These are phyloP conservation scores for Fulmarus glacialis DNA, from an alignment of 2,113 vertebrate species.

Conservation along the genomic window DNA sequence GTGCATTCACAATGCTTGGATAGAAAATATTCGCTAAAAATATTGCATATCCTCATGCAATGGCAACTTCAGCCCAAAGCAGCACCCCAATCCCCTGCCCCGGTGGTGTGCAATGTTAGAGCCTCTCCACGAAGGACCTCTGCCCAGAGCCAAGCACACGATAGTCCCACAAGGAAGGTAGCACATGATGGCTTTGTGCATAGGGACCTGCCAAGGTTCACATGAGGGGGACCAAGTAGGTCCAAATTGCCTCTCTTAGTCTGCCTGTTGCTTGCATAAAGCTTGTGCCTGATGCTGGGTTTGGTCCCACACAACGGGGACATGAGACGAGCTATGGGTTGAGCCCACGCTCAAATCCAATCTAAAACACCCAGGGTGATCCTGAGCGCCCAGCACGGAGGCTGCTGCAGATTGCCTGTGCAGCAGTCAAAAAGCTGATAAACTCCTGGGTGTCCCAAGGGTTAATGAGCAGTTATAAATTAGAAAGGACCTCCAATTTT, in stretches of 20 bases:
- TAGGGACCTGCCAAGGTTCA: not conserved
- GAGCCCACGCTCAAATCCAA: not conserved
- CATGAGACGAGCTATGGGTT: fast-evolving
- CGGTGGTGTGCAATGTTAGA: not conserved
- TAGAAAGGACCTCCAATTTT: not conserved
- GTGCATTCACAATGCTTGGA: not conserved
- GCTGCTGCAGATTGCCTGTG: not conserved
- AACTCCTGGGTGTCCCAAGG: not conserved
- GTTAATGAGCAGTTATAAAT: not conserved
- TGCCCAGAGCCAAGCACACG: not conserved
- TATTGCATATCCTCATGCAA: not conserved
- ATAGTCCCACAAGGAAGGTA: not conserved
- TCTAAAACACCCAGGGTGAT: not conserved
- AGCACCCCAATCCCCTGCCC: not conserved
- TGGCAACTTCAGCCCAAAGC: not conserved
- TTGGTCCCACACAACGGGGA: not conserved
- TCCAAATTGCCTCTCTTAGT: not conserved
- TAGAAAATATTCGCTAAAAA: not conserved
- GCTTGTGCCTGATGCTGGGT: not conserved
- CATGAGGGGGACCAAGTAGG: not conserved
- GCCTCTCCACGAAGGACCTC: not conserved
- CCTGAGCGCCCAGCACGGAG: not conserved
- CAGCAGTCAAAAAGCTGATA: not conserved
- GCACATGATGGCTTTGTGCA: not conserved
- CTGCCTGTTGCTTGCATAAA: not conserved